A percentile compares a stretch with the other conserved stretches of the same genome.
These are phyloP conservation scores for Apodemus speciosus DNA, from an alignment of 2,113 vertebrate species.

Conservation along the genomic window DNA sequence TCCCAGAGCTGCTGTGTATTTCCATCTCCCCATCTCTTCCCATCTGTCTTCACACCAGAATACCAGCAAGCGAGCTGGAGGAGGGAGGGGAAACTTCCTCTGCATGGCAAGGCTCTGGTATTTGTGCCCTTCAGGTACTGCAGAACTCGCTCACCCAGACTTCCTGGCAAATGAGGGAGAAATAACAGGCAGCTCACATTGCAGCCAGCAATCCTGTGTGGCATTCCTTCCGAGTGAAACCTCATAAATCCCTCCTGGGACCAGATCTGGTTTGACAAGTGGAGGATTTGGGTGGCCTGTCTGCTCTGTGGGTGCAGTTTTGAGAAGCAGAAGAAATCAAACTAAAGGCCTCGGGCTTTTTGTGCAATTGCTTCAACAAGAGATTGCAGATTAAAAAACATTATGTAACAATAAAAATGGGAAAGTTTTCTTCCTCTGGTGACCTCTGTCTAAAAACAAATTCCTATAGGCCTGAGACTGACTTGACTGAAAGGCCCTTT, in stretches of 20 bases:
- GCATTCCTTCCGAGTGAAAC: neutral
- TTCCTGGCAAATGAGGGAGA: constrained; percentile 54
- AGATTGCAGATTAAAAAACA: neutral
- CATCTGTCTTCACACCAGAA: neutral
- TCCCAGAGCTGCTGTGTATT: neutral
- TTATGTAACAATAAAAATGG: constrained; percentile 30
- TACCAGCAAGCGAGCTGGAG: neutral
- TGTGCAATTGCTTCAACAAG: neutral
- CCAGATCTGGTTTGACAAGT: neutral
- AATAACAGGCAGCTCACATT: constrained; percentile 7
- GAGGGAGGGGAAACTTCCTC: neutral
- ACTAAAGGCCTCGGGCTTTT: neutral
- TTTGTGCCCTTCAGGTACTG: neutral
- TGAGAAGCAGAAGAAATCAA: neutral
- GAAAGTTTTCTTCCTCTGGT: constrained; percentile 8
- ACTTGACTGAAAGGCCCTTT: neutral
- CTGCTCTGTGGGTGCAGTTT: neutral
- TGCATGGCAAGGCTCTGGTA: neutral
- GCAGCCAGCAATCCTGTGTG: constrained; percentile 18
- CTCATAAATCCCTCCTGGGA: neutral
- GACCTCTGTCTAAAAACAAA: neutral
- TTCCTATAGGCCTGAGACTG: neutral
- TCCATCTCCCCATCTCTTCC: neutral
- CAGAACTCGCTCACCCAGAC: neutral
- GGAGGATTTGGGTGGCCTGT: neutral